Evolutionary conservation across 2,113 vertebrate species (phyloP).

Genomic region (Ammodramus savannarum): DNA sequence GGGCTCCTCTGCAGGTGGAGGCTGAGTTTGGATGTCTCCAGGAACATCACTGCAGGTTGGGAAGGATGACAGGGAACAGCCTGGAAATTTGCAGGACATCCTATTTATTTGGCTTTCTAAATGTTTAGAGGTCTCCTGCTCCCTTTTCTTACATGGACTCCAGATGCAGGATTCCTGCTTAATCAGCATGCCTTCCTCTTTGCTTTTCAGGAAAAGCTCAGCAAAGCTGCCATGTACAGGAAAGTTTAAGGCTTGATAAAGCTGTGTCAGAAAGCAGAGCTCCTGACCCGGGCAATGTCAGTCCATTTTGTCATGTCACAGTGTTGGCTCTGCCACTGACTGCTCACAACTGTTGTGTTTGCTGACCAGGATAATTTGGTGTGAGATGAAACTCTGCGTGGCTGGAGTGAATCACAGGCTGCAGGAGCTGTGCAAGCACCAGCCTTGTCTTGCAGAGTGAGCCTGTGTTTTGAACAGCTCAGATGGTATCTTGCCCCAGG

Average conservation of each 20-base stretch:
- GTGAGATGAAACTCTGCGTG: constrained; percentile 24
- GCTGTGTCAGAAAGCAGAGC: not conserved
- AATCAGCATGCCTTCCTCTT: not conserved
- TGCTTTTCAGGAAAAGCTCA: not conserved
- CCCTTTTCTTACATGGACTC: not conserved
- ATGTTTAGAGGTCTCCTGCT: not conserved
- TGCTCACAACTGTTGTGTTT: not conserved
- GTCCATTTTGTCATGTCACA: not conserved
- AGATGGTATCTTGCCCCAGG: not conserved
- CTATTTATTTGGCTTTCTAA: not conserved
- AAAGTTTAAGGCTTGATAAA: not conserved
- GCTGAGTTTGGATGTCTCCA: not conserved
- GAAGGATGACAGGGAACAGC: not conserved
- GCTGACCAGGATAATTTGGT: constrained; percentile 9
- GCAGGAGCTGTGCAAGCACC: not conserved
- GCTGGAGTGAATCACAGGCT: constrained; percentile 20
- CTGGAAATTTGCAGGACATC: not conserved
- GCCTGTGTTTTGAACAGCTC: not conserved
- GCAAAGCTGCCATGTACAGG: not conserved
- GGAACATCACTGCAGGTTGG: not conserved
- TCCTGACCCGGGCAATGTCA: not conserved
- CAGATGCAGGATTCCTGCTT: not conserved
- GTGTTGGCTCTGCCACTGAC: constrained; percentile 18
- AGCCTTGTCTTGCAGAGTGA: accelerated
- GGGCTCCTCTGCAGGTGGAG: accelerated